Conservation (phyloP, 2,113 vertebrate species). For the Nasalis larvatus region DNA sequence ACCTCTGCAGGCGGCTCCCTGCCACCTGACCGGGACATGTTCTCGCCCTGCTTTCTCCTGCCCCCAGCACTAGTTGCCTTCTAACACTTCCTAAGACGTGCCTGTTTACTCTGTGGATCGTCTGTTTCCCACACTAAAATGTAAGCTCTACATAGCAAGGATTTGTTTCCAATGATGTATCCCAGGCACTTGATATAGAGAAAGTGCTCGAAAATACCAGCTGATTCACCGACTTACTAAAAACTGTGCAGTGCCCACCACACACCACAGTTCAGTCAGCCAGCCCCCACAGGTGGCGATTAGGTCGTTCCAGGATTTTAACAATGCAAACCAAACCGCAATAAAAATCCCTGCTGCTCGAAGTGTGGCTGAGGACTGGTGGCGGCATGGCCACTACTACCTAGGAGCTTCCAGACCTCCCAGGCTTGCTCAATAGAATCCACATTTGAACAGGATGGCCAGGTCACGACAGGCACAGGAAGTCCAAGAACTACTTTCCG, state of each 20-base stretch:
- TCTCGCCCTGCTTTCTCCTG: not conserved
- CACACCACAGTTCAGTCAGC: not conserved
- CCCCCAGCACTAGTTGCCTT: not conserved
- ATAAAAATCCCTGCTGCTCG: not conserved
- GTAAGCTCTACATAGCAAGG: not conserved
- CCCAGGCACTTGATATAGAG: not conserved
- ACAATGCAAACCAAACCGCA: not conserved
- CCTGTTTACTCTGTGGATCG: not conserved
- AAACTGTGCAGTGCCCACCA: rapidly evolving
- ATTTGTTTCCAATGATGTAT: not conserved
- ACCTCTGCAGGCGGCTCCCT: not conserved
- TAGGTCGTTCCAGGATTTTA: not conserved
- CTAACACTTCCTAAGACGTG: not conserved
- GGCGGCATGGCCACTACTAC: not conserved
- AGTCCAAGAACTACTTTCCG: not conserved
- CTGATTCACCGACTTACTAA: not conserved
- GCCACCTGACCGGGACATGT: not conserved
- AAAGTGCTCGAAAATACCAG: not conserved
- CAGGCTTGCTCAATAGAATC: too few relatives aligned
- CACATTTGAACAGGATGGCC: not conserved
- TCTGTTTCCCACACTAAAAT: not conserved
- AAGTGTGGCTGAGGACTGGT: not conserved
- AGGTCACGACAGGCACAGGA: too few relatives aligned
- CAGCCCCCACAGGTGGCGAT: not conserved
- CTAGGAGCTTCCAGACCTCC: not conserved